Percentiles rank a stretch among this genome's conserved stretches.
Evolutionary conservation across 2,113 vertebrate species (phyloP).

Genomic region (Dicaeum eximium): DNA sequence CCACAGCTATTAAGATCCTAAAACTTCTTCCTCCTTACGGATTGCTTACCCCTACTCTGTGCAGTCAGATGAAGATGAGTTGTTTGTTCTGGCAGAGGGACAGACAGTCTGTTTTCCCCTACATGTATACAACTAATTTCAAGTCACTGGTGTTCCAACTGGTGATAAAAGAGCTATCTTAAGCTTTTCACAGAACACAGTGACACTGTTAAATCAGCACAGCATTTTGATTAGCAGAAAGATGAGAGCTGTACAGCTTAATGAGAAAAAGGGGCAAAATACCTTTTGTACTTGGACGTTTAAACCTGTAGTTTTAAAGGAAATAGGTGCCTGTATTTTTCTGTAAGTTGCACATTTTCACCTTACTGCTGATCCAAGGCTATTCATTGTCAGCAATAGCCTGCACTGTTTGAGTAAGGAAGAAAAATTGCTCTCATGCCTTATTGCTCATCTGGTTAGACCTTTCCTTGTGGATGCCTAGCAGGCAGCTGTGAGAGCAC

Average conservation of each 20-base stretch:
- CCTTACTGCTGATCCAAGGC: not conserved
- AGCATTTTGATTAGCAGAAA: conserved; percentile 48
- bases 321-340: not conserved
- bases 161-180: conserved; percentile 55
- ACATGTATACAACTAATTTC: conserved; percentile 42
- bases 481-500: not conserved
- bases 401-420: not conserved
- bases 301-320: not conserved
- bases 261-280: not conserved
- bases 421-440: not conserved
- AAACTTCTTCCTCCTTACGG: not conserved
- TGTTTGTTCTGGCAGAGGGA: conserved; percentile 62
- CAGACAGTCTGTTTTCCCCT: conserved; percentile 55
- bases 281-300: not conserved
- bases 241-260: not conserved
- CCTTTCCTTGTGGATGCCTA: not conserved
- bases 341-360: not conserved
- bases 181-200: conserved; percentile 52
- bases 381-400: not conserved
- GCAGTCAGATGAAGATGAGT: conserved; percentile 50
- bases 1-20: conserved; percentile 7
- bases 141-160: conserved; percentile 47
- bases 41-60: not conserved
- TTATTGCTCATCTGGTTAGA: not conserved
- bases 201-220: conserved; percentile 53